Percentiles rank a stretch among this genome's conserved stretches.
Evolutionary conservation across 1,140 invertebrate species (phyloP).

Genomic region (Neomicropteryx cornuta): DNA sequence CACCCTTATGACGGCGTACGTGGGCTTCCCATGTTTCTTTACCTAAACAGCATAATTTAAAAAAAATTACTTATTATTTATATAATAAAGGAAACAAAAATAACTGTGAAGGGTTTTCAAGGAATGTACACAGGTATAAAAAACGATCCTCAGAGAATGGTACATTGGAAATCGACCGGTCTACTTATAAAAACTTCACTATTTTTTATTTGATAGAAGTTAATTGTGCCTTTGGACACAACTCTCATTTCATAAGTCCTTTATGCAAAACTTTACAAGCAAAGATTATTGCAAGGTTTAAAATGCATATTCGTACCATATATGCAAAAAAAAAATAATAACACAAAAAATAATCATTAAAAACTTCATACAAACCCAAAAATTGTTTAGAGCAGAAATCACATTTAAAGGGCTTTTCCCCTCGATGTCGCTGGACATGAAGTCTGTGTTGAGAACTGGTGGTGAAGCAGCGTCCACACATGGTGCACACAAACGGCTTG

Average conservation of each 20-base stretch:
- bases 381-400: slow-evolving; percentile 59
- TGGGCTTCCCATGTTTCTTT: slow-evolving; percentile 54
- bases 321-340: no score
- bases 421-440: slow-evolving; percentile 32
- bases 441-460: slow-evolving; percentile 55
- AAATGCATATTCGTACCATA: slow-evolving; percentile 42
- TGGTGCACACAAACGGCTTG: slow-evolving; percentile 50
- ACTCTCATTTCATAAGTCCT: no score
- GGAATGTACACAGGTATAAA: no score
- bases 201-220: background rate
- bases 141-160: no score
- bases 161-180: no score
- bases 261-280: slow-evolving; percentile 32
- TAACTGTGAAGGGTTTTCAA: no score
- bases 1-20: slow-evolving; percentile 48
- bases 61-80: slow-evolving; percentile 23
- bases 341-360: no score
- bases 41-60: slow-evolving; percentile 49
- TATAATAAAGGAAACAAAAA: background rate
- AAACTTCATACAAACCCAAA: slow-evolving; percentile 50
- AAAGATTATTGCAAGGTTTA: slow-evolving; percentile 60
- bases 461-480: slow-evolving; percentile 60
- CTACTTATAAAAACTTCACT: no score
- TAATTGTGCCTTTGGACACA: slow-evolving; percentile 1
- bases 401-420: slow-evolving; percentile 40